Percentiles rank a stretch among this genome's conserved stretches.
These are phyloP conservation scores for Erebia aethiops DNA, from an alignment of 2,888 invertebrate species.

Conservation along the genomic window DNA sequence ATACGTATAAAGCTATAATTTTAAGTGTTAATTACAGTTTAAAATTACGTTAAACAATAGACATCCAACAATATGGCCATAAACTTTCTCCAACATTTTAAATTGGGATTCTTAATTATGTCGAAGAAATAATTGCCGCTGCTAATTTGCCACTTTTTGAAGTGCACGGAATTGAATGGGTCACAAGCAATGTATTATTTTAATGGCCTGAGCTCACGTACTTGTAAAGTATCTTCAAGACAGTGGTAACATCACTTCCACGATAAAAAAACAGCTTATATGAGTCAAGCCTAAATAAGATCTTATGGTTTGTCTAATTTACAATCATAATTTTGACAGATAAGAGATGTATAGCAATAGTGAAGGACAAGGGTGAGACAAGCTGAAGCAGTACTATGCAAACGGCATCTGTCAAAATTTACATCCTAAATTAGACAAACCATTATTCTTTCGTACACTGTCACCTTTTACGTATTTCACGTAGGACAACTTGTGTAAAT, in stretches of 20 bases:
- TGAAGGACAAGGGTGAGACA: too few species aligned
- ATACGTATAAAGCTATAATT: background rate
- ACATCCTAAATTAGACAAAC: too few species aligned
- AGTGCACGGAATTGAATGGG: conserved; percentile 33
- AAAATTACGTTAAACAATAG: background rate
- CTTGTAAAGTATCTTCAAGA: conserved; percentile 20
- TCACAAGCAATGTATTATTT: conserved; percentile 37
- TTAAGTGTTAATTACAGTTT: background rate
- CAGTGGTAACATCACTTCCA: background rate
- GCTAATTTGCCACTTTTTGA: conserved; percentile 2
- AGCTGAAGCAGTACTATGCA: too few species aligned
- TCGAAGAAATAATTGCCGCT: conserved; percentile 2
- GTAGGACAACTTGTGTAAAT: too few species aligned
- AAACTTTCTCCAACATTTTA: conserved; percentile 6
- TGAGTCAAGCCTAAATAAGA: too few species aligned
- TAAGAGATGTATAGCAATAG: too few species aligned
- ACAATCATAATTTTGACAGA: too few species aligned
- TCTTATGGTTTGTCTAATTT: too few species aligned
- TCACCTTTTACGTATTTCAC: too few species aligned
- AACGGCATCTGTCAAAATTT: too few species aligned
- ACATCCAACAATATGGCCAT: background rate
- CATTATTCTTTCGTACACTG: too few species aligned
- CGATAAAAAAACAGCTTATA: too few species aligned
- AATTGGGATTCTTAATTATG: background rate
- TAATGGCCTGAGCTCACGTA: conserved; percentile 41